These are phyloP conservation scores for Amblyornis subalaris DNA, from an alignment of 2,113 vertebrate species.

Conservation along the genomic window DNA sequence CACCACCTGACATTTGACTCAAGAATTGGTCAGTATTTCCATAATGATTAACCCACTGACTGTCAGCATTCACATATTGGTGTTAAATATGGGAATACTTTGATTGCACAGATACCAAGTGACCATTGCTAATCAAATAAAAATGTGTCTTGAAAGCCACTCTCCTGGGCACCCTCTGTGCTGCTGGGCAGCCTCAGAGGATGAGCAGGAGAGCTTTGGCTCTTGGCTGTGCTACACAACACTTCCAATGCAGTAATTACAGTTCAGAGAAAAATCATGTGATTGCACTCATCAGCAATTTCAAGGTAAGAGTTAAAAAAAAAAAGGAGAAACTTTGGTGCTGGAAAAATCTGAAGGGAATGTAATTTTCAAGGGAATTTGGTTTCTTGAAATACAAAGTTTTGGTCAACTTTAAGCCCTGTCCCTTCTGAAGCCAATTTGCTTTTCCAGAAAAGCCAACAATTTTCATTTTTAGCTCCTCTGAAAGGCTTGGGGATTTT, in stretches of 20 bases:
- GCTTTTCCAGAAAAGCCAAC: neutral
- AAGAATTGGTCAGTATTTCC: conserved; percentile 46
- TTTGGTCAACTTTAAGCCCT: neutral
- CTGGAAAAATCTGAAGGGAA: neutral
- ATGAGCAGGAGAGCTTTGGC: neutral
- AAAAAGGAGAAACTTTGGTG: neutral
- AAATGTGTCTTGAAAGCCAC: neutral
- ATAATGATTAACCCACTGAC: conserved; percentile 35
- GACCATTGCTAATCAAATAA: conserved; percentile 18
- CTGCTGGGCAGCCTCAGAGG: neutral
- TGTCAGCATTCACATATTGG: neutral
- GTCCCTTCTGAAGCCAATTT: neutral
- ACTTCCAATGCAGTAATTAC: neutral
- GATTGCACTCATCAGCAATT: neutral
- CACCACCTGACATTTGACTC: conserved; percentile 43
- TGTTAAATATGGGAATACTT: conserved; percentile 31
- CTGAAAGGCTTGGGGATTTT: neutral
- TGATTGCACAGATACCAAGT: neutral
- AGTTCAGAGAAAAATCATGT: neutral
- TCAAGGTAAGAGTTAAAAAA: neutral
- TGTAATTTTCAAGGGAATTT: neutral
- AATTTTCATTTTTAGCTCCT: conserved; percentile 36
- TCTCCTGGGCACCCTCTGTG: neutral
- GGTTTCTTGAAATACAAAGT: neutral
- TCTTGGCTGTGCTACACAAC: neutral